Evolutionary conservation across 2,888 invertebrate species (phyloP).

Genomic region (Chirona hameri): DNA sequence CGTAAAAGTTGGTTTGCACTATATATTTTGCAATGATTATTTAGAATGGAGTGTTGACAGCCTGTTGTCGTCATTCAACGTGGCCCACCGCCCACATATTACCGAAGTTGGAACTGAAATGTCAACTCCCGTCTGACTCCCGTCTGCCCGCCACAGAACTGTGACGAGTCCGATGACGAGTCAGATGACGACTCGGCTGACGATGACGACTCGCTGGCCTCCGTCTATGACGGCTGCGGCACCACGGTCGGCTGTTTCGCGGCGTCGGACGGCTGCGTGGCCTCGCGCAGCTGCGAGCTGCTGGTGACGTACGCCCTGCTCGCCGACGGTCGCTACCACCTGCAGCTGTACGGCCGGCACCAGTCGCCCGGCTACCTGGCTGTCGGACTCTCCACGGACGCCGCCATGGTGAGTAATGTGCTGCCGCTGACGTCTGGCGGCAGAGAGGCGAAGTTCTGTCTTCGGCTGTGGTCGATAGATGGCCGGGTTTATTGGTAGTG

Average conservation of each 20-base stretch:
- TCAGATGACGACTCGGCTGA: neutral
- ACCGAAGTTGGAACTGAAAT: too few species aligned
- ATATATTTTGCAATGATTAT: too few species aligned
- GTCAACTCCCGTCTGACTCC: too few species aligned
- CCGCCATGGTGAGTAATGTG: constrained; percentile 35
- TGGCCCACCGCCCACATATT: too few species aligned
- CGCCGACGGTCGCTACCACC: constrained; percentile 33
- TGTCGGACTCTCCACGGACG: constrained; percentile 38
- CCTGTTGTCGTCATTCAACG: too few species aligned
- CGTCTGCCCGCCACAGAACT: too few species aligned
- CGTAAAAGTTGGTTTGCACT: too few species aligned
- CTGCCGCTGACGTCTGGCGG: neutral
- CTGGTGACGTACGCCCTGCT: constrained; percentile 37
- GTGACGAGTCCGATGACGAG: too few species aligned
- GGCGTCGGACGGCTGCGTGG: neutral
- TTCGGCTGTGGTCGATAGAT: too few species aligned
- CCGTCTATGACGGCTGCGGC: neutral
- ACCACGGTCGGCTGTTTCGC: neutral
- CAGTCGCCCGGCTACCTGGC: constrained; percentile 37
- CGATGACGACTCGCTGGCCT: neutral
- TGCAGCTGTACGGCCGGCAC: constrained; percentile 36
- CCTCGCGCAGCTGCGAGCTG: constrained; percentile 35
- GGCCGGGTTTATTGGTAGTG: too few species aligned
- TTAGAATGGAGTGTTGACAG: too few species aligned
- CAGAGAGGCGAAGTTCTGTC: too few species aligned